A percentile compares a stretch with the other conserved stretches of the same genome.
Evolutionary conservation across 2,113 vertebrate genomes (phyloP).

Genomic region (Nanorana parkeri): DNA sequence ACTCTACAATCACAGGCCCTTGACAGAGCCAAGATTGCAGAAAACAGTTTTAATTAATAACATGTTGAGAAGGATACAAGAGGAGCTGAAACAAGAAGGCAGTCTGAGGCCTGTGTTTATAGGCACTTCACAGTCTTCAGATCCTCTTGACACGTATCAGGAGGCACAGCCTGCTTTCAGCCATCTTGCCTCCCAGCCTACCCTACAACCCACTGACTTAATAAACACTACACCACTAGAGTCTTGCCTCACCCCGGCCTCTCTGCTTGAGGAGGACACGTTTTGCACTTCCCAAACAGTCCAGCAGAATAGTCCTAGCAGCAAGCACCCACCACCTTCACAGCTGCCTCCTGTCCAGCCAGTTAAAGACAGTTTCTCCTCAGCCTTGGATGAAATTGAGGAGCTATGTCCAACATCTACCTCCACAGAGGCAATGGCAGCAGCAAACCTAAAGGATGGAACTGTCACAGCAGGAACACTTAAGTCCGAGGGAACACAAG

Average conservation of each 20-base stretch:
- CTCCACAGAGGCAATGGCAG: slow-evolving; percentile 73
- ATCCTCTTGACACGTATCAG: slow-evolving; percentile 82
- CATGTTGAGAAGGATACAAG: slow-evolving; percentile 97
- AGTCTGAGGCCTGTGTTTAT: slow-evolving; percentile 85
- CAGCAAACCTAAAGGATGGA: slow-evolving; percentile 73
- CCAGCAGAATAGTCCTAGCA: slow-evolving; percentile 68
- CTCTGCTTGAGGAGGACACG: slow-evolving; percentile 89
- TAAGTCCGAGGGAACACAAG: slow-evolving; percentile 77
- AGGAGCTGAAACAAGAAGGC: slow-evolving; percentile 94
- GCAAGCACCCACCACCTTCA: slow-evolving; percentile 63
- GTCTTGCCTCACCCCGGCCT: slow-evolving; percentile 94
- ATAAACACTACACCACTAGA: slow-evolving; percentile 77
- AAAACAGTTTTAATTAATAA: slow-evolving; percentile 98
- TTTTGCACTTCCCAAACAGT: slow-evolving; percentile 81
- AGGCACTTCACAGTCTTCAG: slow-evolving; percentile 80
- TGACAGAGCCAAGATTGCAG: slow-evolving; percentile 92
- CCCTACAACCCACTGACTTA: slow-evolving; percentile 68
- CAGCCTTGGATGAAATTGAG: slow-evolving; percentile 90
- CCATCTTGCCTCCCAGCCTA: slow-evolving; percentile 66
- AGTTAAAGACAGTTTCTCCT: slow-evolving; percentile 84
- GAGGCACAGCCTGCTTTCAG: slow-evolving; percentile 84
- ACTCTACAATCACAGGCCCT: slow-evolving; percentile 92
- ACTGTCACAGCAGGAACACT: slow-evolving; percentile 65
- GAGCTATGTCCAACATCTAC: slow-evolving; percentile 90
- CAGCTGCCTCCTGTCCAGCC: slow-evolving; percentile 68